phyloP scores from a whole-genome alignment of 2,888 invertebrate genomes.

The Therioaphis trifolii region DNA sequence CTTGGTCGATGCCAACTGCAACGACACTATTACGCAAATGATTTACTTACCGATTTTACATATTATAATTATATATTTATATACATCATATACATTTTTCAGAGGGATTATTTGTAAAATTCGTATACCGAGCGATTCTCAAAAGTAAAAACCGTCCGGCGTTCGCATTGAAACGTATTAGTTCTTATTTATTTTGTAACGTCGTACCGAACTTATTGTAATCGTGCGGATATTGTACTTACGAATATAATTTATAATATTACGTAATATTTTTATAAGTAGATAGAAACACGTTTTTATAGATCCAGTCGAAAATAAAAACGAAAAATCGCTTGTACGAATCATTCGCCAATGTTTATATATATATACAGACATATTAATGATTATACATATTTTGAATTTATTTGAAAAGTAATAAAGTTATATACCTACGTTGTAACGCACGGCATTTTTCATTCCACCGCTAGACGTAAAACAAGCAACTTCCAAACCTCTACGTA shows the following conservation, averaged over 20 bases:
- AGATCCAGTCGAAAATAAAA: slow-evolving; percentile 38
- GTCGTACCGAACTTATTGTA: slow-evolving; percentile 12
- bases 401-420: slow-evolving; percentile 42
- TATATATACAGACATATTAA: neutral
- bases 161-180: neutral
- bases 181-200: neutral
- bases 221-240: neutral
- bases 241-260: neutral
- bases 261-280: slow-evolving; percentile 30
- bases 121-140: neutral
- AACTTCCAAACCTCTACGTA: too few species aligned
- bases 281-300: slow-evolving; percentile 28
- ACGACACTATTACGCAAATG: neutral
- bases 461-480: too few species aligned
- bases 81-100: neutral
- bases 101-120: slow-evolving; percentile 27
- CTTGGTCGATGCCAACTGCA: neutral
- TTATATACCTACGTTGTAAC: slow-evolving; percentile 7
- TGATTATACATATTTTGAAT: slow-evolving; percentile 19
- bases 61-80: neutral
- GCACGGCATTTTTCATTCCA: neutral
- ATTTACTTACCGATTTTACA: neutral
- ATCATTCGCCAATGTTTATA: slow-evolving; percentile 38
- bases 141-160: too few species aligned
- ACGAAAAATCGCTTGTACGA: slow-evolving; percentile 22